These are phyloP conservation scores for Python bivittatus DNA, from an alignment of 2,113 vertebrate genomes.

Conservation along the genomic window DNA sequence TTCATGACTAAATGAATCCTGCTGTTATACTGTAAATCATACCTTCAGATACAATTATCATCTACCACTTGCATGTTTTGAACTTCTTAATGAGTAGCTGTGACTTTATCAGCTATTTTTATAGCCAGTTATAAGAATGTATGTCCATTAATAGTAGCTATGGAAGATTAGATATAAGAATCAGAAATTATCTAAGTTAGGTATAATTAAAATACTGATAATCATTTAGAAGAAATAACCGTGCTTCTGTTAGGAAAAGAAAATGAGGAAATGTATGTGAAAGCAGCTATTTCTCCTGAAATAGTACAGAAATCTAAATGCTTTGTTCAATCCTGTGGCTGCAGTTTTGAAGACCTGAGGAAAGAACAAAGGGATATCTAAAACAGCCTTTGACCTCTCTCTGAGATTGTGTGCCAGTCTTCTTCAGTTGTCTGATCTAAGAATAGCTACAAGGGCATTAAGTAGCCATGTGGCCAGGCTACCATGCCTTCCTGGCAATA, in stretches of 20 bases:
- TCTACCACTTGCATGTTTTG: neutral
- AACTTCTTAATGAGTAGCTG: conserved; percentile 8
- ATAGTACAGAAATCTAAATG: neutral
- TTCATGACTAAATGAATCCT: conserved; percentile 14
- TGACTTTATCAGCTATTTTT: conserved; percentile 13
- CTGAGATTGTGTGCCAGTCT: too few species aligned
- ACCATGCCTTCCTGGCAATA: neutral
- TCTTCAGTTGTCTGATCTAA: neutral
- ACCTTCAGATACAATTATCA: conserved; percentile 12
- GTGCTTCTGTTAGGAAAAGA: neutral
- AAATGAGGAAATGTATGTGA: fast-evolving
- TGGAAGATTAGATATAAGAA: neutral
- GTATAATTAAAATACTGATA: neutral
- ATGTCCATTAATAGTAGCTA: neutral
- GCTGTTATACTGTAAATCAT: neutral
- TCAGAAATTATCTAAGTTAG: neutral
- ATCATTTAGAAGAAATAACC: fast-evolving
- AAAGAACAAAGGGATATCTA: neutral
- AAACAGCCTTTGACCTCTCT: neutral
- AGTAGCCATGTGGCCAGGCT: too few species aligned
- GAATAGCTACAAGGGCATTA: neutral
- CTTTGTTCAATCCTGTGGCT: neutral
- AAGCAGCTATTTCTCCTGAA: neutral
- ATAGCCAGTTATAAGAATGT: neutral
- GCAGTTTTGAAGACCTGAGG: neutral